These are phyloP conservation scores for Ursus arctos DNA, from an alignment of 2,113 vertebrate species.

Conservation along the genomic window DNA sequence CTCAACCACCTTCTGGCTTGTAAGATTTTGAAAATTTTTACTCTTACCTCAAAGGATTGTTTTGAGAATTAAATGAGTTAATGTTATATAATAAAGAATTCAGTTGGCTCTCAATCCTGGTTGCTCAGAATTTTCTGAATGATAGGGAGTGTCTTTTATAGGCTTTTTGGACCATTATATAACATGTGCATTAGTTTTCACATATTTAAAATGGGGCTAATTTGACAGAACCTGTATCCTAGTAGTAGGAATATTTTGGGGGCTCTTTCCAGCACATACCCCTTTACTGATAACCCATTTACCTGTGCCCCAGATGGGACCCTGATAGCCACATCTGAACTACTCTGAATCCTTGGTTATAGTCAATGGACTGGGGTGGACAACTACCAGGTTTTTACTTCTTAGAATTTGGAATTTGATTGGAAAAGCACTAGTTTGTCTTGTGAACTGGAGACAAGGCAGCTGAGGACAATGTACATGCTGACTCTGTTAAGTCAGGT, in stretches of 20 bases:
- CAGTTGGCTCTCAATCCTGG: neutral
- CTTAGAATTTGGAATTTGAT: neutral
- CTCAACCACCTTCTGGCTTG: neutral
- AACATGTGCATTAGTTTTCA: neutral
- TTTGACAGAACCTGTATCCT: neutral
- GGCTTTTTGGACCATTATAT: neutral
- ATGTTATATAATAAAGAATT: neutral
- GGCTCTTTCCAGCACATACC: neutral
- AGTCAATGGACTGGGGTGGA: neutral
- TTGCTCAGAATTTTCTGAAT: neutral
- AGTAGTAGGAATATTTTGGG: neutral
- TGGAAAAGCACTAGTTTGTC: neutral
- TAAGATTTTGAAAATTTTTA: neutral
- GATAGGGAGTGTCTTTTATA: neutral
- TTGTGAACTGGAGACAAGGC: neutral
- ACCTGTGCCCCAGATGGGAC: neutral
- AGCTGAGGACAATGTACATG: neutral
- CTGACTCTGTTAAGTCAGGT: neutral
- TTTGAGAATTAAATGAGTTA: neutral
- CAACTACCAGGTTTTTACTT: neutral
- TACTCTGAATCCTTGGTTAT: neutral
- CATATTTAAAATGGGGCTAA: neutral
- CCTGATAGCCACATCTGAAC: neutral
- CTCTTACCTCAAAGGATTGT: neutral
- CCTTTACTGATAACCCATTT: neutral